Base-by-base conservation (phyloP, 2,888 invertebrate genomes). In the Halictus ligatus region DNA sequence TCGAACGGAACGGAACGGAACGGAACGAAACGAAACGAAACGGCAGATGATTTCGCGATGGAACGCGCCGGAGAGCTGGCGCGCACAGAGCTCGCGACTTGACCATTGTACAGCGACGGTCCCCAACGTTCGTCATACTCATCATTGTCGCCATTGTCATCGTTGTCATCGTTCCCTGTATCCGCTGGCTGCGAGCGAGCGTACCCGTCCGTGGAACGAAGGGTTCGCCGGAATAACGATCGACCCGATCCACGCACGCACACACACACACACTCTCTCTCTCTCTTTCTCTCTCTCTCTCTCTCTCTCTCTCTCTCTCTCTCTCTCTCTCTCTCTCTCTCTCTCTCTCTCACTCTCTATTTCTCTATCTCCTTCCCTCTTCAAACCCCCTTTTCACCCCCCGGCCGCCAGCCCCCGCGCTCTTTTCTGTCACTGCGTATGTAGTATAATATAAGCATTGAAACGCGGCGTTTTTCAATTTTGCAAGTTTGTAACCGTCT, bases 81-180 rank as follows among this genome's bases (percentile, higher is more conserved):
- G 35, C 46, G 13, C 40, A 69, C 5, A 21, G 40, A 67, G 46
- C 25, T 80, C 81, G 58, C 81, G 86, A 88, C 91, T 90, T 91
- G 86, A 89, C 92, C 88, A 92, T 92, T 91, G 90, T 92, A 80
- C 83, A 40, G 76, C 35, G 48, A 69, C 83, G 79, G 75, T 79
- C 84, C 82, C 84, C 81, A 84, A 67, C 88, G 89, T 88, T 91
- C 89, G 89, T 91, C 91, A 90, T 90, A 88, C 88, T 91, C 92
- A 88, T 89, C 91, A 91, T 90, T 90, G 92, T 89, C 89, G 83
- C 89, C 85, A 91, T 92, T 91, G 89, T 93, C 89, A 89, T 90
- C 89, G 83, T 87, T 88, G 90, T 86, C 87, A 86, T 83, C 86
- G 86, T 86, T 75, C 86, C 60, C 86, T 77, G 86, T 82, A 82